Base-by-base conservation (phyloP, 2,113 vertebrate genomes). In the Piaya cayana region DNA sequence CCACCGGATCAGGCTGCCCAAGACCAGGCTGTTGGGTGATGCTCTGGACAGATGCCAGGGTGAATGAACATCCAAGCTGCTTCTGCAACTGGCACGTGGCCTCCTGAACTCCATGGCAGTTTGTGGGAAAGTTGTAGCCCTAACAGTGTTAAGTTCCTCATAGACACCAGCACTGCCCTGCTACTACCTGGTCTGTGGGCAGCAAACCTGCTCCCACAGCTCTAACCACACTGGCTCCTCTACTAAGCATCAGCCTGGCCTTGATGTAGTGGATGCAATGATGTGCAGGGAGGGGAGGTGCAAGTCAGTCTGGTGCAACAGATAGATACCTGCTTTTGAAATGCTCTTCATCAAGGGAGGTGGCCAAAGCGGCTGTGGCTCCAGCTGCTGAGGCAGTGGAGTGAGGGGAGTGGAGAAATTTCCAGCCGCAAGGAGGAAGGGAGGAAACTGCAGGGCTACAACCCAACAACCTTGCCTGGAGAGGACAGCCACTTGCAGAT, bases 341-440 rank as follows among this genome's bases (percentile, higher is more conserved):
- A 74, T 16, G 42, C 65, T 65, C 3, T 34, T 82, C 15, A 5
- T 22, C 8, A 4, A 18, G 15, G 70, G 22, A 52, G 34, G 32
- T 11, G 59, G 59, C 30, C 71, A 32, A 59, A 42, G 16, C 1
- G 15, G 12, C 26, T 37, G 45, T 9, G 4, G 34, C 34, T 56
- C 39, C 69, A 67, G 78, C 45, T 25, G 39, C 81, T 30, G 53
- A 30, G 39, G 32, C 26, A 30, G 47, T 39, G 39, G 39, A 39
- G 39, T 58, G 50, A 71, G n/a, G 36, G 60, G 78, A 93, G 79
- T 12, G 39, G 81, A 80, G 92, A 97, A 98, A 97, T 98, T 98
- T 98, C 98, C 98, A 98, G 98, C 98, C 98, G 97, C 98, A 98
- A 88, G 86, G 91, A 93, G 96, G 96, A 95, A 97, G 93, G 90